A percentile compares a stretch with the other conserved stretches of the same genome.
These are phyloP conservation scores for Cololabis saira DNA, from an alignment of 2,113 vertebrate genomes.

Conservation along the genomic window DNA sequence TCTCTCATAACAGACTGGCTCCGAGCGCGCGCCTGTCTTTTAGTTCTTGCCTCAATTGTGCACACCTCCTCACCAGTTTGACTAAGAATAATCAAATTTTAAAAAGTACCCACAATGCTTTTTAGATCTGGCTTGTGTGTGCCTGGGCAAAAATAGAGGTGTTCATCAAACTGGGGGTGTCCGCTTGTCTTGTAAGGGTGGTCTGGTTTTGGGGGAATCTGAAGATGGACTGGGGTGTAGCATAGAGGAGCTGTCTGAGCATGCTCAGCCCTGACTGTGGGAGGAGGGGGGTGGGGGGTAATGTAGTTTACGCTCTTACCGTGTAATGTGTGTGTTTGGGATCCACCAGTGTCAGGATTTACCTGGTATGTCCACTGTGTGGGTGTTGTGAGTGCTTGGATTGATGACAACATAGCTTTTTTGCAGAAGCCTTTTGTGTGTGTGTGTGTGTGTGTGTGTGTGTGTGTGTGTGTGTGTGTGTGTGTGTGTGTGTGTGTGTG, in stretches of 20 bases:
- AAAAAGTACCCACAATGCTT: slow-evolving; percentile 31
- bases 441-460: slow-evolving; percentile 36
- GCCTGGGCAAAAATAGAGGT: slow-evolving; percentile 28
- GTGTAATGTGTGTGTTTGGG: slow-evolving; percentile 49
- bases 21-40: slow-evolving; percentile 37
- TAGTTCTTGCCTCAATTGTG: slow-evolving; percentile 31
- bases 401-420: slow-evolving; percentile 40
- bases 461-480: slow-evolving; percentile 26
- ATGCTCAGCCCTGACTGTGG: slow-evolving; percentile 30
- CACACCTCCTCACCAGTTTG: slow-evolving; percentile 19
- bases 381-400: slow-evolving; percentile 25
- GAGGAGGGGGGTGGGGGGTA: slow-evolving; percentile 37
- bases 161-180: slow-evolving; percentile 2
- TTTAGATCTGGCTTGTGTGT: slow-evolving; percentile 36
- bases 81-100: slow-evolving; percentile 17
- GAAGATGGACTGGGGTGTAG: slow-evolving; percentile 22
- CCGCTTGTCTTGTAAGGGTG: slow-evolving; percentile 19
- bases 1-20: slow-evolving; percentile 29
- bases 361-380: slow-evolving; percentile 14
- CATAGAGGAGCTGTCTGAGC: slow-evolving; percentile 26
- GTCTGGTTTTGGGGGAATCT: background rate
- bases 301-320: slow-evolving; percentile 64
- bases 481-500: slow-evolving; percentile 34
- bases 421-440: slow-evolving; percentile 38
- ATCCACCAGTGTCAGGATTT: slow-evolving; percentile 43